Conservation (phyloP, 2,797 vertebrate genomes). For the Pyrocephalus nanus region DNA sequence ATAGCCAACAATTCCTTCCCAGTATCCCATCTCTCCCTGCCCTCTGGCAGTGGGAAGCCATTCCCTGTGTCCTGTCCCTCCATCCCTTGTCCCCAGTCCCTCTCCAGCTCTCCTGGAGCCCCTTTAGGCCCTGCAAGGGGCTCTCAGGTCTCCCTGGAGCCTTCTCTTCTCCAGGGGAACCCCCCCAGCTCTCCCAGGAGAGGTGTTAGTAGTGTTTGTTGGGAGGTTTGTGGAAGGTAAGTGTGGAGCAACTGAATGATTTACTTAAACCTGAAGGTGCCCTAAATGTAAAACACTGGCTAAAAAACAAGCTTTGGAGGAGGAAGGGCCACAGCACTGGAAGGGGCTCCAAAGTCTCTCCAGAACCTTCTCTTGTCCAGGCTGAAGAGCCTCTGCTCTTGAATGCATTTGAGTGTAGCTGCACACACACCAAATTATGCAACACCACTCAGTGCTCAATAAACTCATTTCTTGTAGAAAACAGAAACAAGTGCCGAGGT, state of each 20-base stretch:
- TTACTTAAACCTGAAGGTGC: no score
- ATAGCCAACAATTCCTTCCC: background rate
- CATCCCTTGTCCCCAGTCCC: background rate
- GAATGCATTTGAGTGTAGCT: background rate
- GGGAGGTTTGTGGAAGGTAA: no score
- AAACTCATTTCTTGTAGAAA: background rate
- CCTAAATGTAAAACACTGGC: no score
- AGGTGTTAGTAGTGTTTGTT: no score
- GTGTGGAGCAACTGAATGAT: no score
- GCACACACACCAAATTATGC: rapidly evolving
- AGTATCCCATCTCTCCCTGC: background rate
- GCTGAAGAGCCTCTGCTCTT: background rate
- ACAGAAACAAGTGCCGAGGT: background rate
- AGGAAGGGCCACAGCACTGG: no score
- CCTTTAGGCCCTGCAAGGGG: background rate
- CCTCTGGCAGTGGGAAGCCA: background rate
- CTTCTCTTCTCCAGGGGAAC: no score
- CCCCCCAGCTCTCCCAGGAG: no score
- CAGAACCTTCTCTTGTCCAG: no score
- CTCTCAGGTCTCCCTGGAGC: no score
- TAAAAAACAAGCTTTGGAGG: no score
- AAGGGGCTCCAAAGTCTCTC: no score
- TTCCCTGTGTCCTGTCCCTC: background rate
- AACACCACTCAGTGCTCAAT: background rate
- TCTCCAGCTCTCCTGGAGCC: background rate